Base-by-base conservation (phyloP, 2,797 vertebrate genomes). In the Pangasius larnaudii region DNA sequence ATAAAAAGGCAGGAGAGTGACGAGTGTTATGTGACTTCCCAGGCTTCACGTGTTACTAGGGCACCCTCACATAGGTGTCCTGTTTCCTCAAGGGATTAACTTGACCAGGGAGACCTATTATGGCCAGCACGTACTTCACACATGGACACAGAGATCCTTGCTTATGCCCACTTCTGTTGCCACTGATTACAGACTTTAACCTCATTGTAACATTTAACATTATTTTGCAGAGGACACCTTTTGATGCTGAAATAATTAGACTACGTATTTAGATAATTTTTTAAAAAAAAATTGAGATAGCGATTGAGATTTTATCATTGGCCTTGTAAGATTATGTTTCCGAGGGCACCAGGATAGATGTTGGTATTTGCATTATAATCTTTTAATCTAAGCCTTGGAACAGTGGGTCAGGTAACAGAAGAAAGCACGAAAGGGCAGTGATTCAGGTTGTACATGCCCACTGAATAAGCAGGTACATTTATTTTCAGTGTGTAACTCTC, bases 41-140 rank as follows among this genome's bases (percentile, higher is more conserved):
- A 84, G 89, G 90, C 89, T 90, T 90, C 83, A 74, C 77, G 92
- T 90, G 93, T 94, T 91, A 90, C 91, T 90, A 86, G 91, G 93
- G 90, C 89, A 92, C 91, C 91, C 90, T 89, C 93, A 94, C 94
- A 67, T 93, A 87, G 92, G 85, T 94, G 92, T 95, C 93, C 92
- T 90, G 86, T 90, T 90, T 87, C 91, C 74, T 80, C 84, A 27
- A 85, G 83, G 87, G 71, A 67, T 91, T 88, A 72, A 86, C 77
- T 65, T 93, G 92, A 93, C 94, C 94, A 94, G 91, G 86, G 77
- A 90, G 91, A 80, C 9, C n/a, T 80, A 33, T 80, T 80, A 39
- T 59, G 30, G 19, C 22, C 53, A 80, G 18, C 56, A 58, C 33
- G 13, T 63, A 30, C 58, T 46, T 82, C 63, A 46, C 39, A 65